Evolutionary conservation across 23 tunicate genomes (phyloP), one percentile per base, ranked within the genome.

Genomic region (Trididemnum clinides): DNA sequence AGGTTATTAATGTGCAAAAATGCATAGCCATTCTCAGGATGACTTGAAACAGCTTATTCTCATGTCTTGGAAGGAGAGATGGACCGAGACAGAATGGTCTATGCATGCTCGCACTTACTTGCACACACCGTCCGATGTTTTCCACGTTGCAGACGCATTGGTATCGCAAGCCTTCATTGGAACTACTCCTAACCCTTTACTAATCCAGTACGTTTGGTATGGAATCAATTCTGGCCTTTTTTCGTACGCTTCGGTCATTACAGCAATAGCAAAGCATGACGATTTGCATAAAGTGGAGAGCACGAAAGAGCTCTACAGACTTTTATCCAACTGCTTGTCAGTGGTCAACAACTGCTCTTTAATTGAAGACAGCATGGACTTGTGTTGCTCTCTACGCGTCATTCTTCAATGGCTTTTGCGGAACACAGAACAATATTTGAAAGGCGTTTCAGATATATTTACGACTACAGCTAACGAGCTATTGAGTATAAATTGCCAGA

Each of bases 51-150:
- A 92, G 19, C 50, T 92, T 2, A 81, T 92, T n/a, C 10, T 92
- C 18, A 84, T 79, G 33, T 81, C 97, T 25, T 92, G 97, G 97
- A 84, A 88, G 51, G 84, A 92, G 10, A 70, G 92, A 34, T 92
- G 97, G 97, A 39, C 84, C 18, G 97, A 92, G 64, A 86, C 63
- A 35, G 85, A 84, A 73, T 92, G 97, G 97, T 88, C 97, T 1
- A 44, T 58, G 25, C 72, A 90, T 64, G 78, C 90, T 28, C 79
- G 78, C 71, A 80, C 80, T 39, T 80, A 81, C 18, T 4, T 92
- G 33, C 84, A 69, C 12, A 79, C 69, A 70, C 71, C 84, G 0
- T 80, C 89, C 0, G 97, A 92, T 83, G 81, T 92, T 0, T 85
- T 91, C 57, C 91, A 87, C 35, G 82, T 92, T 78, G 94, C 94